Percentiles rank a stretch among this genome's conserved stretches.
phyloP scores from a whole-genome alignment of 1,140 invertebrate species.

The Calosoma granatense region DNA sequence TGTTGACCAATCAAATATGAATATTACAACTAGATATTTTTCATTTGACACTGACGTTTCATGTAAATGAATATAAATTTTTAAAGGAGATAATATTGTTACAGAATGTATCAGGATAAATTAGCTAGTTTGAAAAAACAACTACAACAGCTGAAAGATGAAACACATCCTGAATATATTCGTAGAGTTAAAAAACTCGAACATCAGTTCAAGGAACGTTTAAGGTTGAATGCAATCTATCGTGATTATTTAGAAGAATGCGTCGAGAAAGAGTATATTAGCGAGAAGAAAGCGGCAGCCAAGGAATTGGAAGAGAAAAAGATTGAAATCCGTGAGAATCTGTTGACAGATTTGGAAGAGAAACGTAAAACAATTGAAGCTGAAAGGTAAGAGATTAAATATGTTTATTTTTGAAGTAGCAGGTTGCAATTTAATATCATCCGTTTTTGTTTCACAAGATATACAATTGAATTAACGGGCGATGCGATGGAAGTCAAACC shows the following conservation, averaged over 20 bases:
- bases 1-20: too few species aligned
- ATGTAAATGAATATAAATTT: constrained; percentile 6
- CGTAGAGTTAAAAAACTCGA: constrained; percentile 74
- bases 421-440: too few species aligned
- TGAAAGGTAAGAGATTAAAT: constrained; percentile 68
- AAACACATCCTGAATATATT: constrained; percentile 77
- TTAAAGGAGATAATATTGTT: constrained; percentile 21
- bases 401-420: too few species aligned
- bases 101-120: constrained; percentile 89
- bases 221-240: constrained; percentile 74
- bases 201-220: constrained; percentile 64
- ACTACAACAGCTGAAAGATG: constrained; percentile 77
- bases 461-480: constrained; percentile 71
- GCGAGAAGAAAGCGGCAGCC: constrained; percentile 76
- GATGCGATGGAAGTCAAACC: constrained; percentile 68
- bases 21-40: too few species aligned
- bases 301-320: constrained; percentile 96
- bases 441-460: too few species aligned
- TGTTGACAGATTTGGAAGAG: constrained; percentile 87
- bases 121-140: constrained; percentile 81
- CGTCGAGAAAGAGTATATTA: constrained; percentile 77
- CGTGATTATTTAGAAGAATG: constrained; percentile 74
- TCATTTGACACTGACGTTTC: too few species aligned
- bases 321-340: constrained; percentile 79
- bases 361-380: constrained; percentile 81